Evolutionary conservation across 1,140 invertebrate genomes (phyloP).

Genomic region (Macrostomum lignano): DNA sequence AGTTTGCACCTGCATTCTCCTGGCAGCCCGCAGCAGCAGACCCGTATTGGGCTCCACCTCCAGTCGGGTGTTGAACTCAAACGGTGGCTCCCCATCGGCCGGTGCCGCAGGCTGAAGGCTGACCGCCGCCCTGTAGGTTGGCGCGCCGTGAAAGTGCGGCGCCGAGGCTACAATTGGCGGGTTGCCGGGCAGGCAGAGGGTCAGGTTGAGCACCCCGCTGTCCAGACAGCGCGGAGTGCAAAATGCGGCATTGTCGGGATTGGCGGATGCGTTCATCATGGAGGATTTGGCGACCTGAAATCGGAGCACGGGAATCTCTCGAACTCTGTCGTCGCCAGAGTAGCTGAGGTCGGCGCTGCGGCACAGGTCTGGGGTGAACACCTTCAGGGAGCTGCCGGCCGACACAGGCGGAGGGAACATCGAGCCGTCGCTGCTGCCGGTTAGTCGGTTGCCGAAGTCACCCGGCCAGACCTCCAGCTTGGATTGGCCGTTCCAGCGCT

Average conservation of each 20-base stretch:
- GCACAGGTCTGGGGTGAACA: constrained; percentile 16
- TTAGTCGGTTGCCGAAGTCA: constrained; percentile 11
- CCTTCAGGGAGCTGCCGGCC: constrained; percentile 10
- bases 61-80: not conserved
- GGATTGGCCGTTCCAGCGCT: not conserved
- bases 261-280: constrained; percentile 11
- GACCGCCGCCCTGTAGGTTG: too few relatives aligned
- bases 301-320: too few relatives aligned
- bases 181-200: constrained; percentile 12
- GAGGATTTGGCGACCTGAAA: constrained; percentile 11
- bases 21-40: constrained; percentile 8
- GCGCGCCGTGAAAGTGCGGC: constrained; percentile 39
- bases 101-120: too few relatives aligned
- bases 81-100: constrained; percentile 6
- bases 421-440: constrained; percentile 16
- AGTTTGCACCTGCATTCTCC: constrained; percentile 9
- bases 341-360: constrained; percentile 9
- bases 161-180: constrained; percentile 33
- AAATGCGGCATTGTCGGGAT: constrained; percentile 14
- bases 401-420: constrained; percentile 13
- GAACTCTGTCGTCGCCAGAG: too few relatives aligned
- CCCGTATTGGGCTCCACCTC: constrained; percentile 6
- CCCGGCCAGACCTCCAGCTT: constrained; percentile 11
- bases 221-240: constrained; percentile 15
- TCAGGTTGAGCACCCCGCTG: constrained; percentile 15